Base-by-base conservation (phyloP, 2,797 vertebrate genomes). In the Sebastes steindachneri region DNA sequence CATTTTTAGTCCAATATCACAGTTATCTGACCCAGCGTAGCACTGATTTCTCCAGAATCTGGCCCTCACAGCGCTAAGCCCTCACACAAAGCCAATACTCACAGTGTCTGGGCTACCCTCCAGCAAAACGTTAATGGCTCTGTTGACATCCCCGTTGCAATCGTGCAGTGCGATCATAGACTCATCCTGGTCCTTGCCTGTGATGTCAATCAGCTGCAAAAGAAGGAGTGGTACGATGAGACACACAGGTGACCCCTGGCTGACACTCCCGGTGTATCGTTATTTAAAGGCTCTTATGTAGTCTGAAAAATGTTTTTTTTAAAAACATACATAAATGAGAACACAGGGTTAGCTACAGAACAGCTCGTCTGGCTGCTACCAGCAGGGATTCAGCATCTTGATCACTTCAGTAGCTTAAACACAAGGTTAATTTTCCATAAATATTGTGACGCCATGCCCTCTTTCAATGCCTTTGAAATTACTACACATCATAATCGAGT, bases 101-200 rank as follows among this genome's bases (percentile, higher is more conserved):
- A 99, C 99, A 95, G 98, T 99, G 95, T 99, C 99, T 5, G 97
- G 98, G 93, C 96, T 99, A 89, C 99, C 99, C 95, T 99, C 99
- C 96, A 99, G 95, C 90, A 99, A 95, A 89, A 99, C 97, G 0
- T 99, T 99, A 95, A 99, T 99, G 94, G 99, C 99, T 97, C 98
- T 97, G 96, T 99, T 99, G 86, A 99, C 96, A 83, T 99, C 99
- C 54, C 99, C 99, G 0, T 99, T 99, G 95, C 98, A 98, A 94
- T 99, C 99, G 23, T 99, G 99, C 93, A 99, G 96, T 73, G 98
- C 99, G 58, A 99, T 99, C 96, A 99, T 98, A 77, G 98, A 99
- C 95, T 99, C 98, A 1, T 99, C 99, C 95, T 99, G 98, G 95
- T 99, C 98, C 96, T 99, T 99, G 93, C 99, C 98, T 76, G 99